Evolutionary conservation across 2,113 vertebrate genomes (phyloP), one percentile per base, ranked within the genome.

Genomic region (Pteropus alecto): DNA sequence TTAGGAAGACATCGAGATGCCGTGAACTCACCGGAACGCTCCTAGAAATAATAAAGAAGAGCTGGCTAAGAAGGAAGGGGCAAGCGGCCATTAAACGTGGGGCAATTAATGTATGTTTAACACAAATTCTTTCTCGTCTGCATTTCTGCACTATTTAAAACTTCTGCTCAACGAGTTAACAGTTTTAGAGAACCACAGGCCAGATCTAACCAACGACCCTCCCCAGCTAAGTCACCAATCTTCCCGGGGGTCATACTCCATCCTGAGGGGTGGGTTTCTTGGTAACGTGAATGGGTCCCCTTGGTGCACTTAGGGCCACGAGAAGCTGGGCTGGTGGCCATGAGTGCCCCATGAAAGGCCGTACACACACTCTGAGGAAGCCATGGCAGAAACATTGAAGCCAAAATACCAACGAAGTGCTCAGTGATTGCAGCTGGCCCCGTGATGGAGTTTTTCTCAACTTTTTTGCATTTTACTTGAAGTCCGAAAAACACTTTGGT

Each of bases 51-150:
- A 21, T 10, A 41, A 61, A 86, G 63, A 10, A 26, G n/a, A 30
- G 3, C 21, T n/a, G 22, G 51, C 28, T 38, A 8, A 14, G 16
- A 30, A 19, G 46, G 77, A 46, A 38, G 67, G 11, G n/a, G 11
- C 15, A 7, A 5, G 41, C 3, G 9, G 60, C 5, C 15, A 0
- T 6, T 43, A 10, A 7, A 3, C n/a, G 15, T 3, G 41, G 68
- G 71, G 19, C 51, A 58, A 33, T 46, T 43, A n/a, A 38, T 2
- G 2, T 16, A 10, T 14, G 61, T 33, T 63, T 21, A 22, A 21
- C 10, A 28, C 54, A 46, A 11, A 48, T 77, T 14, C 10, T 74
- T 41, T 19, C 46, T 43, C 41, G 2, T 5, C 43, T 41, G 28
- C 8, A 5, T 58, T 43, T 71, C 94, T 43, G 28, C 3, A 18